A percentile compares a stretch with the other conserved stretches of the same genome.
These are phyloP conservation scores for Dioctria linearis DNA, from an alignment of 2,888 invertebrate species.

Conservation along the genomic window DNA sequence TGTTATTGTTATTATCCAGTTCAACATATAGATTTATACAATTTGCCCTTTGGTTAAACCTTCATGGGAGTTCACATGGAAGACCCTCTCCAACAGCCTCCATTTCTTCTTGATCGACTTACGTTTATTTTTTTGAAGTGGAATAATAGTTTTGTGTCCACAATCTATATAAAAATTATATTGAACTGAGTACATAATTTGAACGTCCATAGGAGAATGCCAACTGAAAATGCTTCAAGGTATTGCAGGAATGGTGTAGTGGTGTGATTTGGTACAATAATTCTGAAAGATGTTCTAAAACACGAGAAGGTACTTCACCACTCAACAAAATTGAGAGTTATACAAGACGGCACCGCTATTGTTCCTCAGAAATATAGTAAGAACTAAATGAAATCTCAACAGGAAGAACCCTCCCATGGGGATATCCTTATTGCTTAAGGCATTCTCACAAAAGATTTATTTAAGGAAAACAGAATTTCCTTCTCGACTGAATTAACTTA, in stretches of 20 bases:
- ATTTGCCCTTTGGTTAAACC: too few species aligned
- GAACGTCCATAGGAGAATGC: neutral
- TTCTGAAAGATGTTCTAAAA: neutral
- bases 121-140: too few species aligned
- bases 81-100: too few species aligned
- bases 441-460: slow-evolving; percentile 48
- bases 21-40: too few species aligned
- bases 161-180: too few species aligned
- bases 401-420: slow-evolving; percentile 20
- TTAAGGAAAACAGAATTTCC: slow-evolving; percentile 51
- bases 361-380: slow-evolving; percentile 37
- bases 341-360: slow-evolving; percentile 4
- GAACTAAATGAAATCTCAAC: slow-evolving; percentile 32
- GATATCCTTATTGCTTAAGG: slow-evolving; percentile 39
- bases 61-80: too few species aligned
- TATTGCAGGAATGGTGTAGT: neutral
- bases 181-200: too few species aligned
- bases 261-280: neutral
- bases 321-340: neutral
- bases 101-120: too few species aligned
- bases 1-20: too few species aligned
- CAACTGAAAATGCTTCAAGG: neutral
- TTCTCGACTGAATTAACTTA: slow-evolving; percentile 49
- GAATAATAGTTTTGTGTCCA: too few species aligned
- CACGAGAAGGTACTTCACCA: slow-evolving; percentile 6